Evolutionary conservation across 2,113 vertebrate genomes (phyloP).

Genomic region (Archocentrus centrarchus): DNA sequence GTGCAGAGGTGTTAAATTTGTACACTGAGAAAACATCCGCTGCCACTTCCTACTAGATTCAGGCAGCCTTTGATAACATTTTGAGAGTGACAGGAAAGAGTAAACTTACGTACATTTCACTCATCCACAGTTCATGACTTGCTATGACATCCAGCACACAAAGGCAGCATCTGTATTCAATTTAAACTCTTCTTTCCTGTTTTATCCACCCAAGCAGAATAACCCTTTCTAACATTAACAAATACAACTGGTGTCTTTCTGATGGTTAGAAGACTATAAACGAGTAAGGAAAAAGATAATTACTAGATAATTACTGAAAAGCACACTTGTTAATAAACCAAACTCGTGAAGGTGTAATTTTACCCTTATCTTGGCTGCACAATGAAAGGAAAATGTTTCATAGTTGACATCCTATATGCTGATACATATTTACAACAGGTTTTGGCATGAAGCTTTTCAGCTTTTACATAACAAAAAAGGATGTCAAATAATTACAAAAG

Average conservation of each 20-base stretch:
- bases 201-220: background rate
- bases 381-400: background rate
- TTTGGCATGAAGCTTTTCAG: background rate
- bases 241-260: background rate
- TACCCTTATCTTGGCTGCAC: background rate
- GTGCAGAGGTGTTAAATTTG: background rate
- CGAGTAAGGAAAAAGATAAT: background rate
- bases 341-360: background rate
- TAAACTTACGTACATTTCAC: background rate
- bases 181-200: background rate
- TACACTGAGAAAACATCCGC: background rate
- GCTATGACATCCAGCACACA: background rate
- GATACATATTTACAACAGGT: background rate
- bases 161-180: background rate
- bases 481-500: slow-evolving; percentile 20
- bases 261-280: background rate
- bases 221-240: background rate
- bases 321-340: background rate
- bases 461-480: background rate
- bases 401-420: background rate
- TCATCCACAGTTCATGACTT: background rate
- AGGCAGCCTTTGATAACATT: background rate
- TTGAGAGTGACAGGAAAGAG: background rate
- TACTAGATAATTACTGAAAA: background rate
- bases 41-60: background rate